Base-by-base conservation (phyloP, 2,888 invertebrate species). In the Megalurothrips usitatus region DNA sequence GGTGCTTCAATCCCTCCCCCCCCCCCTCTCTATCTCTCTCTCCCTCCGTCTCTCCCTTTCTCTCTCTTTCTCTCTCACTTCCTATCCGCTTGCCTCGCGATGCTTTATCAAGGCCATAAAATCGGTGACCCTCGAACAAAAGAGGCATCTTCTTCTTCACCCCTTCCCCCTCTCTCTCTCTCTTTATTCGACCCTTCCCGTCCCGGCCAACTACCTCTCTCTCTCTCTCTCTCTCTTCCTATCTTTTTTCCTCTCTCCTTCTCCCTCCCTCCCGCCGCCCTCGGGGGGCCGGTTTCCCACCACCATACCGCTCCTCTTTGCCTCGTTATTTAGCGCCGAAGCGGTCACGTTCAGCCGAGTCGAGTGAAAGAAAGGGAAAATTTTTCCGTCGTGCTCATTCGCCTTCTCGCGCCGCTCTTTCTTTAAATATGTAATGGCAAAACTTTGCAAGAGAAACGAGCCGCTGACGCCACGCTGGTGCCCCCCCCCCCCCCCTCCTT, bases 351-450 rank as follows among this genome's bases (percentile, higher is more conserved):
- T 52, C 52, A 52, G 52, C 10, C 10, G 52, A 12, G 58, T 17
- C 68, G 68, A 75, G 68, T 75, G 68, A 75, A 75, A 75, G 68
- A 75, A 75, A 10, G 58, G 26, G 23, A 68, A 68, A 75, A 75
- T 23, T 4, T n/a, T 75, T 23, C 68, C 68, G 68, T 58, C 58
- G 17, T 17, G 58, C n/a, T 58, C 58, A 14, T n/a, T 17, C 58
- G 58, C 17, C 14, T n/a, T 17, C 58, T 11, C 26, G 68, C 26
- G 23, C 68, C 11, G 58, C 19, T 17, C 26, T 75, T 75, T 75
- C 68, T 75, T 75, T 75, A 75, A 75, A 75, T 75, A 75, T 75
- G 68, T 75, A 75, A 75, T 75, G 68, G 68, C 68, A 12, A 75
- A 75, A 75, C 68, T 75, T 75, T 75, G 26, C 23, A n/a, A n/a